Base-by-base conservation (phyloP, 2,113 vertebrate species). In the Brienomyrus brachyistius region DNA sequence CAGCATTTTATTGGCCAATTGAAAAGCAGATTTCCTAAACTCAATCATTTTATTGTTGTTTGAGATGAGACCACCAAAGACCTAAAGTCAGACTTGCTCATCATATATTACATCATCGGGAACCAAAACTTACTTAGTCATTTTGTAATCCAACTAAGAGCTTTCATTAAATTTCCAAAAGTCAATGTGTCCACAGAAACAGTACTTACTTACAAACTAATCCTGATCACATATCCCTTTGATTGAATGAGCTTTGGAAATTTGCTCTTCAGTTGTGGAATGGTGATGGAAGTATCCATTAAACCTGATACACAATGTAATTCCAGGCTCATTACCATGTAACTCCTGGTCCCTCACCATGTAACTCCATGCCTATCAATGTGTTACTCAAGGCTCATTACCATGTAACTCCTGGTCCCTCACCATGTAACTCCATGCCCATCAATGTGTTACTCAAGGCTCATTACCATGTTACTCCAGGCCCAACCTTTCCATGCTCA, bases 401-500 rank as follows among this genome's bases (percentile, higher is more conserved):
- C 9, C 0, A 0, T 66, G 62, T 66, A 66, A 10, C 15, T 17
- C n/a, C 2, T 11, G 0, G 4, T 7, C 23, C 23, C 9, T 62
- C 23, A n/a, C n/a, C 0, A 1, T 66, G 21, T n/a, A 3, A 66
- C 23, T 62, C 8, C 59, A 11, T 1, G 3, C 9, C 23, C 8
- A 56, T 23, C 15, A 87, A 1, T 8, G 3, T 56, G 31, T 10
- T 1, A 31, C 86, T 50, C n/a, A 6, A 15, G 10, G 0, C 84
- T 13, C 23, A 13, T 48, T n/a, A 40, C 40, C 48, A 5, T n/a
- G 48, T 54, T 15, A 87, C 17, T 52, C 9, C 54, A 21, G 4
- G 9, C 27, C 85, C 23, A 54, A 17, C 1, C 35, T 80, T 9
- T 86, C 51, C 1, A n/a, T 51, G 47, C 89, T 45, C 90, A 99